Base-by-base conservation (phyloP, 64 coral and sea anemone genomes). In the Acropora yongei region DNA sequence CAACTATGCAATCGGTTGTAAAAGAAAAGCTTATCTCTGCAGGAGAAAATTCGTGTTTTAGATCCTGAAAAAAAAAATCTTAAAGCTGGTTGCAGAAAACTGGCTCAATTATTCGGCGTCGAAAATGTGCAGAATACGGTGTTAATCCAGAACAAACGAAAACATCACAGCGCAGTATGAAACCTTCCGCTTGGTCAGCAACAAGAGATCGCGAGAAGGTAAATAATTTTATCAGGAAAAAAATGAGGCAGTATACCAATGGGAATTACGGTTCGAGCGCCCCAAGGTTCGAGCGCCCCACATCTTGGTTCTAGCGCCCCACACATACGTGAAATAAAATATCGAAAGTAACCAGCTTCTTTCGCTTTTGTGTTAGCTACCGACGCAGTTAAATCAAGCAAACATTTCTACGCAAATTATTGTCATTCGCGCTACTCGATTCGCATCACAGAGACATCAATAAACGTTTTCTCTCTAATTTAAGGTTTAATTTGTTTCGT, bases 31-130 rank as follows among this genome's bases (percentile, higher is more conserved):
- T 73, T 87, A 73, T 48, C 88, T 89, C 75, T 80, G 20, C 18
- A 80, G 68, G 75, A 89, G 88, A 89, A 89, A 89, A 79, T 80
- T 68, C 58, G 76, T 79, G 88, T 89, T 77, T 78, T 89, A 44
- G 88, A 90, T 90, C 76, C 76, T 80, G 8, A 89, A 89, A 79
- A 89, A 89, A 79, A 89, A 63, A 46, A 80, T 89, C 88, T 77
- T 10, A 80, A 90, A 90, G 44, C 47, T 76, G 79, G 89, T 60
- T 91, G 41, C 80, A 77, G 30, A 84, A 75, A 84, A 84, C 53
- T 84, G 74, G 68, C 76, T 49, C 55, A 89, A 50, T 47, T 80
- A 80, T 50, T 80, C 77, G 61, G 68, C 9, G 44, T 80, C 69
- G 18, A 19, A 80, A 90, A 90, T 80, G 50, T 19, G 78, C 45